phyloP scores from a whole-genome alignment of 2,113 vertebrate genomes.

The Elgaria multicarinata region DNA sequence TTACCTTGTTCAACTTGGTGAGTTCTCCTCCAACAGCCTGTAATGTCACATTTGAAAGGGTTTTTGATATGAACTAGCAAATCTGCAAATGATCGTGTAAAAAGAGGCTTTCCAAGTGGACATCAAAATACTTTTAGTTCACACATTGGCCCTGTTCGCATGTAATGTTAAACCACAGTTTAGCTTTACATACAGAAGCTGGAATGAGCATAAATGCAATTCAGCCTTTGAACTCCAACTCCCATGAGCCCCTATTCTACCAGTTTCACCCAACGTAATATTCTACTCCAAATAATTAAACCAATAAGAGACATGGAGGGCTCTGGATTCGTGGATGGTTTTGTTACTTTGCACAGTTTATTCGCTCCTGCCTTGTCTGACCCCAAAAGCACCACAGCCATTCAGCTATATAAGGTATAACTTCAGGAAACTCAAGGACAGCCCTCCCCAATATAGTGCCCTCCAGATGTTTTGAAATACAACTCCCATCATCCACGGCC shows the following conservation, averaged over 20 bases:
- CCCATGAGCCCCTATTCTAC: background rate
- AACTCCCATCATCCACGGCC: background rate
- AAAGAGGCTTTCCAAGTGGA: background rate
- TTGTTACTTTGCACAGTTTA: background rate
- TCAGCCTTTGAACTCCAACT: background rate
- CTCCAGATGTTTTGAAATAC: background rate
- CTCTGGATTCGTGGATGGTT: background rate
- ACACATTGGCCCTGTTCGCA: background rate
- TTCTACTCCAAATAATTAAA: background rate
- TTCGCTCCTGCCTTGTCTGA: background rate
- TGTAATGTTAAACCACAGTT: background rate
- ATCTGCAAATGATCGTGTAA: background rate
- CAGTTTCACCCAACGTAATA: background rate
- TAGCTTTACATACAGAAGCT: background rate
- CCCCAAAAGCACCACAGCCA: background rate
- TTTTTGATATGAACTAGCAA: background rate
- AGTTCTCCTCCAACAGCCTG: conserved; percentile 52
- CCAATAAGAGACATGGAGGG: background rate
- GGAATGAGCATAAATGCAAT: background rate
- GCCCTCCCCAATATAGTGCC: background rate
- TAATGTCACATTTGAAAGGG: background rate
- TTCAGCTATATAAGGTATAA: background rate
- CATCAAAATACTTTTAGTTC: background rate
- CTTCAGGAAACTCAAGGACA: background rate
- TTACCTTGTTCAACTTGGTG: conserved; percentile 98